Conservation (phyloP, 2,113 vertebrate species). For the Oryzias celebensis region DNA sequence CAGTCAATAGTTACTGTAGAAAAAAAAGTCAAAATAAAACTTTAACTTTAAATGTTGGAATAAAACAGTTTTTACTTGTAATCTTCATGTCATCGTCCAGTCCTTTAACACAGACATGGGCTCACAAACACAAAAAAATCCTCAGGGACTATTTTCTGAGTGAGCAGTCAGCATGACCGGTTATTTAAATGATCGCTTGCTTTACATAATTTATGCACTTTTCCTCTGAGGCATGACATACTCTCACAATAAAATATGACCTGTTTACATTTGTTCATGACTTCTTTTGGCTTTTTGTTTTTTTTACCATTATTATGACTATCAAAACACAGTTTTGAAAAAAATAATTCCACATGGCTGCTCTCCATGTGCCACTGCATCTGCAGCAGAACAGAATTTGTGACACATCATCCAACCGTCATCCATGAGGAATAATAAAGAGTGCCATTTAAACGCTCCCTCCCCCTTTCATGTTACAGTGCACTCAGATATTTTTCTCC, state of each 20-base stretch:
- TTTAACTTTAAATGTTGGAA: too few species aligned
- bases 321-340: too few species aligned
- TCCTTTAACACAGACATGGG: too few species aligned
- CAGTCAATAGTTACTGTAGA: too few species aligned
- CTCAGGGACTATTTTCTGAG: background rate
- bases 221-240: slow-evolving; percentile 4
- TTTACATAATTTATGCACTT: slow-evolving; percentile 21
- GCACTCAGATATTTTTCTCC: slow-evolving; percentile 42
- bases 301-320: background rate
- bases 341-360: slow-evolving; percentile 62
- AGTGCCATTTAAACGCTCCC: slow-evolving; percentile 45
- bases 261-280: slow-evolving; percentile 34
- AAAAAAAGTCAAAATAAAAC: too few species aligned
- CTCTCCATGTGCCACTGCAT: slow-evolving; percentile 76
- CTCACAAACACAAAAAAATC: background rate
- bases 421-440: slow-evolving; percentile 40
- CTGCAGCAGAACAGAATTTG: slow-evolving; percentile 85
- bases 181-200: slow-evolving; percentile 29
- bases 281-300: slow-evolving; percentile 14
- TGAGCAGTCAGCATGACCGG: slow-evolving; percentile 19
- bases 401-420: slow-evolving; percentile 67
- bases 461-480: slow-evolving; percentile 51
- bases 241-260: slow-evolving; percentile 28
- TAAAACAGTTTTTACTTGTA: too few species aligned
- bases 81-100: too few species aligned